A percentile compares a stretch with the other conserved stretches of the same genome.
These are phyloP conservation scores for Peromyscus polionotus DNA, from an alignment of 2,113 vertebrate species.

Conservation along the genomic window DNA sequence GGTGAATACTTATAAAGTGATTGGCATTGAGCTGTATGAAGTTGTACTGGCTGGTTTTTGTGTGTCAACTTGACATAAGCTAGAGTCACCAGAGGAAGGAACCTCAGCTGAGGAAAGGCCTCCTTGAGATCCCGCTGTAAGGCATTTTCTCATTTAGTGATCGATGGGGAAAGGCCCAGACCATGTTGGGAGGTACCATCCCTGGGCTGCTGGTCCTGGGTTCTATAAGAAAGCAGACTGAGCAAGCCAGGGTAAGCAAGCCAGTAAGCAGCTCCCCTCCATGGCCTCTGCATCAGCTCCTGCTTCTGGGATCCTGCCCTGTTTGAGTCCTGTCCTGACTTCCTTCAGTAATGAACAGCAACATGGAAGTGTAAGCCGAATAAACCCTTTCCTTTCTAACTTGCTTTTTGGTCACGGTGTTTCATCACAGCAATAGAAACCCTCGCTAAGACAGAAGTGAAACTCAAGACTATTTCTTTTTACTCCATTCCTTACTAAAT, in stretches of 20 bases:
- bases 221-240: not conserved
- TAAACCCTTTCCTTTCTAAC: not conserved
- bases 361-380: not conserved
- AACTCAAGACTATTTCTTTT: not conserved
- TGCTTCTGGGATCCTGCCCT: not conserved
- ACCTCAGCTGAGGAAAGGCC: not conserved
- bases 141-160: not conserved
- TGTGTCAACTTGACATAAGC: not conserved
- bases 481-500: conserved; percentile 2
- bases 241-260: not conserved
- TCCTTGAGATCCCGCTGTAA: not conserved
- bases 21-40: not conserved
- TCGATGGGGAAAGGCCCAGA: not conserved
- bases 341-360: not conserved
- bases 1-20: not conserved
- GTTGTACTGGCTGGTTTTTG: not conserved
- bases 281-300: not conserved
- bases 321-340: not conserved
- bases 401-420: not conserved
- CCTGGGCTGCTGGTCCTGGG: not conserved
- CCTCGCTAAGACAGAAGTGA: not conserved
- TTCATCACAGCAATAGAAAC: not conserved
- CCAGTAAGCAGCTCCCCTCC: not conserved
- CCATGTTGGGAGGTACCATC: not conserved
- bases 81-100: not conserved